These are phyloP conservation scores for Anabas testudineus DNA, from an alignment of 2,797 vertebrate genomes.

Conservation along the genomic window DNA sequence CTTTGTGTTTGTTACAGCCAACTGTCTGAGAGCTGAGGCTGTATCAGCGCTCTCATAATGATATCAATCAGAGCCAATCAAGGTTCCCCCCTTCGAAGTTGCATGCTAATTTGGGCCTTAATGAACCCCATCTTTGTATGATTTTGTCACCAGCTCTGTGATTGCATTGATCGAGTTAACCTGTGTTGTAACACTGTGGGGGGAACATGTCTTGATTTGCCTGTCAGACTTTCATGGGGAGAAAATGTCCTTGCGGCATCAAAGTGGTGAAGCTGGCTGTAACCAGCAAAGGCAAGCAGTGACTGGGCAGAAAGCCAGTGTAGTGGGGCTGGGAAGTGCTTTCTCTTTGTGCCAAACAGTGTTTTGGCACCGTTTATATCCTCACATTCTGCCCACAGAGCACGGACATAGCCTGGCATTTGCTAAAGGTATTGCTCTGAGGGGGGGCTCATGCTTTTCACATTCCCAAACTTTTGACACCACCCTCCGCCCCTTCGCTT, in stretches of 20 bases:
- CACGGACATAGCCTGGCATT: slow-evolving; percentile 61
- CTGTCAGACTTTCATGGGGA: slow-evolving; percentile 49
- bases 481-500: not conserved
- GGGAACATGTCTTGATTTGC: slow-evolving; percentile 63
- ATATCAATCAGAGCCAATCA: slow-evolving; percentile 79
- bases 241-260: slow-evolving; percentile 64
- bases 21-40: slow-evolving; percentile 42
- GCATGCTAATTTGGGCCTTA: slow-evolving; percentile 67
- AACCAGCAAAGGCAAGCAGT: slow-evolving; percentile 53
- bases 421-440: slow-evolving; percentile 40
- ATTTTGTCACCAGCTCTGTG: slow-evolving; percentile 61
- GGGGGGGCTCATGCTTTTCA: slow-evolving; percentile 23
- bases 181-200: slow-evolving; percentile 58
- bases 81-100: slow-evolving; percentile 51
- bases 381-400: slow-evolving; percentile 56
- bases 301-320: slow-evolving; percentile 63
- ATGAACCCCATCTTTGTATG: slow-evolving; percentile 59
- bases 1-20: slow-evolving; percentile 22
- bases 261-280: slow-evolving; percentile 60
- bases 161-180: slow-evolving; percentile 76
- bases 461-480: slow-evolving; percentile 47
- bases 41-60: slow-evolving; percentile 68
- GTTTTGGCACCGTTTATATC: slow-evolving; percentile 59
- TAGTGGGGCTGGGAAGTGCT: slow-evolving; percentile 56
- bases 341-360: slow-evolving; percentile 68